A percentile compares a stretch with the other conserved stretches of the same genome.
Conservation (phyloP, 2,113 vertebrate genomes). For the Merops nubicus region DNA sequence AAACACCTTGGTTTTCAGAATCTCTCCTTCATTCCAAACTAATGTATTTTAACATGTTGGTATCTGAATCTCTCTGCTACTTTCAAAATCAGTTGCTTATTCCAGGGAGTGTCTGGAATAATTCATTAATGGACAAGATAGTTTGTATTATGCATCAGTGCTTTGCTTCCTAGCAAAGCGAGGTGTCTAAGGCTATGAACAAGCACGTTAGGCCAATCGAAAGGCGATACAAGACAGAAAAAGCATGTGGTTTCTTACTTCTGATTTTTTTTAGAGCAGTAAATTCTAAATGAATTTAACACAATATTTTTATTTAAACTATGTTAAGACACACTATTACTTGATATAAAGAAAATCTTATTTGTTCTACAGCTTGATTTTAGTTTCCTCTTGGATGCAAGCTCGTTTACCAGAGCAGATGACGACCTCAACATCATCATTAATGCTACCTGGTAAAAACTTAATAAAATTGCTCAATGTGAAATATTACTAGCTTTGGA, state of each 20-base stretch:
- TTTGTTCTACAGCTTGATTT: constrained; percentile 82
- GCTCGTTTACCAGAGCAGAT: constrained; percentile 83
- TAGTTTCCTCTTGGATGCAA: constrained; percentile 90
- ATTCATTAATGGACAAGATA: neutral
- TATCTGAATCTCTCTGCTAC: neutral
- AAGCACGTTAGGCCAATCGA: neutral
- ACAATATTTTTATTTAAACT: neutral
- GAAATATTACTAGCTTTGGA: neutral
- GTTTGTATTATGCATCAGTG: neutral
- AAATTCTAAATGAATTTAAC: neutral
- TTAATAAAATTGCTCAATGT: neutral
- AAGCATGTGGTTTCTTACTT: neutral
- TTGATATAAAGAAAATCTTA: neutral
- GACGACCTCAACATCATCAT: constrained; percentile 81
- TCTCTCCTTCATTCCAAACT: neutral
- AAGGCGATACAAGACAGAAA: neutral
- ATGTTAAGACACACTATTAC: neutral
- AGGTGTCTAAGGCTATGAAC: neutral
- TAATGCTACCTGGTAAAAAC: constrained; percentile 84
- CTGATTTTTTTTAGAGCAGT: neutral
- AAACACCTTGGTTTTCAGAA: neutral
- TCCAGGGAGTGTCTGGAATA: no score
- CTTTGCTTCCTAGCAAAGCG: neutral
- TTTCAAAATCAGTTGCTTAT: neutral
- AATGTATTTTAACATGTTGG: neutral